Base-by-base conservation (phyloP, 2,797 vertebrate species). In the Spondyliosoma cantharus region DNA sequence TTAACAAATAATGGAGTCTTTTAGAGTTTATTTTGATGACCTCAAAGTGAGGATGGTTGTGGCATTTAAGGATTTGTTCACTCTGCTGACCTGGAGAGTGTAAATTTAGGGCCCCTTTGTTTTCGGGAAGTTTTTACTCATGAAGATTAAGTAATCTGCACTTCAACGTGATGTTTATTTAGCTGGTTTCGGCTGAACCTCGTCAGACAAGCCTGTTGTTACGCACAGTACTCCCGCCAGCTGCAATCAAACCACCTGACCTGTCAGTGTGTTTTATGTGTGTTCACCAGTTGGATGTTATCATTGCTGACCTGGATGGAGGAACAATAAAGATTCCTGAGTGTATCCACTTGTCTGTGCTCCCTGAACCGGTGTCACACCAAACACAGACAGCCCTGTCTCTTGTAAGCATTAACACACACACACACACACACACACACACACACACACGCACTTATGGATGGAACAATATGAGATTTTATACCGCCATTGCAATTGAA, bases 251-350 rank as follows among this genome's bases (percentile, higher is more conserved):
- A 82, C 56, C 71, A 69, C 48, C 75, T 91, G 77, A 89, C 75
- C 53, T 66, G 57, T 83, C 27, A 37, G 37, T 6, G 24, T 85
- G 63, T 82, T 88, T 82, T 82, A 5, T 91, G 52, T 91, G 52
- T 87, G 48, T 73, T 79, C 27, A 53, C 60, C 92, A 99, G 98
- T 95, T 99, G 91, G 98, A 99, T 93, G 98, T 99, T 87, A 98
- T 99, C 85, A 97, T 99, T 89, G 97, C 97, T 74, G 98, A 99
- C 93, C 93, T 99, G 93, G 98, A 99, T 87, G 98, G 98, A 87
- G 98, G 98, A 90, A 99, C 98, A 70, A 98, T 99, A 93, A 98
- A 99, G 95, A 95, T 98, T 90, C 98, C 98, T 15, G 98, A 99
- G 95, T 99, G 97, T 90, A 97, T 99, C 91, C 97, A 99, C 90